Percentiles rank a stretch among this genome's conserved stretches.
These are phyloP conservation scores for Ciconia boyciana DNA, from an alignment of 2,113 vertebrate species.

Conservation along the genomic window DNA sequence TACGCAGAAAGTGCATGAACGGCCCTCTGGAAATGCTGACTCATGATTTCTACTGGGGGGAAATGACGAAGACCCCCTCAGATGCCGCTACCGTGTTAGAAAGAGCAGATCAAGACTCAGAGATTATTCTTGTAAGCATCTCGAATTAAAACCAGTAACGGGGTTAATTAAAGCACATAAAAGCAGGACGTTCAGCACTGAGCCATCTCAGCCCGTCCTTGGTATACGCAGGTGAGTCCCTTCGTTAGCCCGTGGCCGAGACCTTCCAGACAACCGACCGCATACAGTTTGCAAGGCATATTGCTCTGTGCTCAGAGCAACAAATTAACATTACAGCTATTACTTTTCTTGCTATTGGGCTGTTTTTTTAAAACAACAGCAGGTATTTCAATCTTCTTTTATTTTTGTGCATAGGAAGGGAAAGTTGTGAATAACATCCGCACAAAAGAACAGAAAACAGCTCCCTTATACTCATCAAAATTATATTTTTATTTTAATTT, in stretches of 20 bases:
- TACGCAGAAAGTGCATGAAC: fast-evolving
- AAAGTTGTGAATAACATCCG: background rate
- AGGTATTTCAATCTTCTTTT: background rate
- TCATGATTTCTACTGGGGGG: fast-evolving
- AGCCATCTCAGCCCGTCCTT: background rate
- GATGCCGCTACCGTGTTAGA: fast-evolving
- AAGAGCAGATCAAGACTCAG: background rate
- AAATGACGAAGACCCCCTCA: background rate
- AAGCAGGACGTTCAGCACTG: background rate
- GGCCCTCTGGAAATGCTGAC: background rate
- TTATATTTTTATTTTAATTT: slow-evolving; percentile 33
- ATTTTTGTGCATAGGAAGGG: background rate
- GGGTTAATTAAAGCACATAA: background rate
- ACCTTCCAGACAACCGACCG: background rate
- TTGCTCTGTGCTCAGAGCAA: background rate
- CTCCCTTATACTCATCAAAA: background rate
- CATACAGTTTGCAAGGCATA: fast-evolving
- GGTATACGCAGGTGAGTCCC: background rate
- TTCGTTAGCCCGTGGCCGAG: background rate
- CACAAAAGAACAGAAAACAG: background rate
- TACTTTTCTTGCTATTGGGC: background rate
- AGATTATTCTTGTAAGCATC: background rate
- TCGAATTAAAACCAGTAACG: slow-evolving; percentile 10
- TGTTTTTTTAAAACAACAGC: background rate
- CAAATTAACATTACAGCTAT: background rate